A percentile compares a stretch with the other conserved stretches of the same genome.
Conservation (phyloP, 1,140 invertebrate genomes). For the Heliconius eleuchia region DNA sequence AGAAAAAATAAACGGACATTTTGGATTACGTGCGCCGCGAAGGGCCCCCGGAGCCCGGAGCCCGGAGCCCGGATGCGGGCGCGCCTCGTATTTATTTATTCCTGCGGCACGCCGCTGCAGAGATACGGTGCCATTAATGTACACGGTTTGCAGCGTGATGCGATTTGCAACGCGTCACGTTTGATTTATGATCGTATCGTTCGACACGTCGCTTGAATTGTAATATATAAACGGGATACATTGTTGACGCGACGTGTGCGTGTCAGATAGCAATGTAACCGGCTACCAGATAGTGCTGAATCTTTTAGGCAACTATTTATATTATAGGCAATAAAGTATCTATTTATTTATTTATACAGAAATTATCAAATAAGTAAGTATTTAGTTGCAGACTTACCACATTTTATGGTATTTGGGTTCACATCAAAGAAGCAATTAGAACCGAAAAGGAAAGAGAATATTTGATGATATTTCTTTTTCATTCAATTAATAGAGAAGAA, state of each 20-base stretch:
- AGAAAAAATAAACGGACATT: constrained; percentile 80
- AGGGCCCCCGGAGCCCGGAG: constrained; percentile 52
- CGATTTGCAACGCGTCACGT: constrained; percentile 53
- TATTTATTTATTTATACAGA: not conserved
- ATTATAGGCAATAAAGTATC: not conserved
- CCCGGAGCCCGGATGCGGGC: constrained; percentile 57
- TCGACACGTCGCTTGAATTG: constrained; percentile 34
- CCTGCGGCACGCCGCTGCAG: constrained; percentile 57
- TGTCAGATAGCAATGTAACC: not conserved
- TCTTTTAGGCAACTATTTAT: not conserved
- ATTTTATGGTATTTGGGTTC: too few species aligned
- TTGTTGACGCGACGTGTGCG: not conserved
- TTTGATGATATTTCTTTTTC: too few species aligned
- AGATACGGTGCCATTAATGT: constrained; percentile 73
- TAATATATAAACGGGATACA: constrained; percentile 17
- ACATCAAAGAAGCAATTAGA: too few species aligned
- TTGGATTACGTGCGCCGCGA: constrained; percentile 68
- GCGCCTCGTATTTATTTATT: constrained; percentile 71
- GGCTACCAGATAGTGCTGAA: not conserved
- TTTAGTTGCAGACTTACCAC: not conserved
- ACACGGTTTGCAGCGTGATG: constrained; percentile 59
- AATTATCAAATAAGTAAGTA: not conserved
- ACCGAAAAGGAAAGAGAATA: too few species aligned
- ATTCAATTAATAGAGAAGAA: too few species aligned
- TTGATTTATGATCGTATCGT: constrained; percentile 45